Base-by-base conservation (phyloP, 2,888 invertebrate species). In the Cenopis cana region DNA sequence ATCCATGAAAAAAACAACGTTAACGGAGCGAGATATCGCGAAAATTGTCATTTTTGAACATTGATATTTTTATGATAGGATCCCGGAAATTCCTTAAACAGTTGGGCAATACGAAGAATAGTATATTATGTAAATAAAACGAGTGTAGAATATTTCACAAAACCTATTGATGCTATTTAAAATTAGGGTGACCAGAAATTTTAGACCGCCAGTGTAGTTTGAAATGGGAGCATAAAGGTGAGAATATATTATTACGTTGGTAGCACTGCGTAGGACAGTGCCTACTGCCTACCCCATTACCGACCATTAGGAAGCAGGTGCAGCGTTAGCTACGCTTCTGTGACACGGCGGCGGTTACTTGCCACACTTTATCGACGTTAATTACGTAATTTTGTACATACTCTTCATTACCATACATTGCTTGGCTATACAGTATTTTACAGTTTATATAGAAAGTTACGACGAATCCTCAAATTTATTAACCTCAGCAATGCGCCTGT, bases 291-390 rank as follows among this genome's bases (percentile, higher is more conserved):
- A 36, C 17, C 49, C 59, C 69, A 69, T 69, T 69, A 69, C 50
- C 12, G 62, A 36, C 62, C 69, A 69, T 69, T 69, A 69, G 68
- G 55, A 41, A 49, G 69, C 69, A 65, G 64, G 54, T 62, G 69
- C 52, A 52, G 56, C 18, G 41, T 69, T 69, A 69, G 69, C 64
- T 41, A 69, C 64, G 69, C 69, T 52, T 52, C 69, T 69, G 69
- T 52, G 69, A 69, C 69, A 64, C 41, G 57, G 38, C 33, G 46
- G 38, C 52, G 41, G 57, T 52, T 54, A 61, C 56, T 33, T 56
- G 52, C 57, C 29, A 57, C 62, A 38, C 36, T 57, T 50, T 56
- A 56, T 64, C 50, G 64, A 64, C 50, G 38, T 69, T 64, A 64
- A 57, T 50, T 68, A 56, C 17, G 24, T 24, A 24, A n/a, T n/a